phyloP scores from a whole-genome alignment of 2,888 invertebrate species.

The Chymomyza caudatula region DNA sequence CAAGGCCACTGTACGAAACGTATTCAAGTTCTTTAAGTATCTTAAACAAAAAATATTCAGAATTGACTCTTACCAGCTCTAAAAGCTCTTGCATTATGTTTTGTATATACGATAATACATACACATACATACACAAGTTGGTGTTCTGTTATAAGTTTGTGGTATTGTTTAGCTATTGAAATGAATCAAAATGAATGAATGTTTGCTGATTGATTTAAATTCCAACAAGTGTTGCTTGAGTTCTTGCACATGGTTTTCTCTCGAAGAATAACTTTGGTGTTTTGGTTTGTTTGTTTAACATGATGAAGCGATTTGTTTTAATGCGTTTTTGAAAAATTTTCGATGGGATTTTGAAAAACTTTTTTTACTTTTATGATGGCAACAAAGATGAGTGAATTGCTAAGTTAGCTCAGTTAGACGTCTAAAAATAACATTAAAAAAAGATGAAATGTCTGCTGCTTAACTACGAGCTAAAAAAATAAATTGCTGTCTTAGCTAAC shows the following conservation, averaged over 20 bases:
- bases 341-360: not conserved
- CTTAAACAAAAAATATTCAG: too few species aligned
- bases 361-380: not conserved
- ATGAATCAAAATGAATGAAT: not conserved
- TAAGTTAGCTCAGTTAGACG: not conserved
- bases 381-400: not conserved
- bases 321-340: not conserved
- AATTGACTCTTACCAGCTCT: too few species aligned
- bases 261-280: not conserved
- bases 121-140: not conserved
- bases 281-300: not conserved
- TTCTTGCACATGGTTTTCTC: not conserved
- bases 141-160: not conserved
- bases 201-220: not conserved
- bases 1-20: too few species aligned
- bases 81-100: too few species aligned
- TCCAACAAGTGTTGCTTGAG: not conserved
- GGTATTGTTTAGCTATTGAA: not conserved
- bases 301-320: not conserved
- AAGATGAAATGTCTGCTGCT: not conserved
- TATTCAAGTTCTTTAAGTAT: too few species aligned
- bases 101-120: too few species aligned
- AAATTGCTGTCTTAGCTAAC: not conserved
- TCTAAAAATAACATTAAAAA: not conserved
- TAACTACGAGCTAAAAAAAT: not conserved